A percentile compares a stretch with the other conserved stretches of the same genome.
Evolutionary conservation across 1,140 invertebrate species (phyloP).

Genomic region (Heliconius himera): DNA sequence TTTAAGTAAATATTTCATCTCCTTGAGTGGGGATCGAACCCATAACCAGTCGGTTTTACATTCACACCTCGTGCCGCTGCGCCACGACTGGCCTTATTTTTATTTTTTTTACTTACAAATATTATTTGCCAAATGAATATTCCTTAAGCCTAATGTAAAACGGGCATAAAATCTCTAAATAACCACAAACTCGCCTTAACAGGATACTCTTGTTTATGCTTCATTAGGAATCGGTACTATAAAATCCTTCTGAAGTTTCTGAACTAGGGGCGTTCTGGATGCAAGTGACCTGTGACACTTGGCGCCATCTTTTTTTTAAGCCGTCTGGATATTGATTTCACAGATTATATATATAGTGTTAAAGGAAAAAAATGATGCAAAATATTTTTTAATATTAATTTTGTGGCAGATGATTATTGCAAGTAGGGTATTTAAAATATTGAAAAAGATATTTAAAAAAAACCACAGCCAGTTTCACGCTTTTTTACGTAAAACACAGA

Average conservation of each 20-base stretch:
- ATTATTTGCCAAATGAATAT: slow-evolving; percentile 22
- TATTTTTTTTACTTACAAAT: neutral
- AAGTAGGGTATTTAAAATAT: too few species aligned
- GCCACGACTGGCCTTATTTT: too few species aligned
- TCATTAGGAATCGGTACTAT: slow-evolving; percentile 60
- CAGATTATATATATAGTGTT: slow-evolving; percentile 8
- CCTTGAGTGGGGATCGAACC: too few species aligned
- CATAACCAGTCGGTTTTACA: too few species aligned
- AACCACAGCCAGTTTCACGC: too few species aligned
- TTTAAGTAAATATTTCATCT: too few species aligned
- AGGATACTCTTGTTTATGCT: slow-evolving; percentile 51
- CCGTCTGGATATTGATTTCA: slow-evolving; percentile 38
- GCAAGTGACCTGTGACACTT: slow-evolving; percentile 67
- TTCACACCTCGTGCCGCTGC: too few species aligned
- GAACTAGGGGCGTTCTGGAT: slow-evolving; percentile 45
- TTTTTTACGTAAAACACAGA: too few species aligned
- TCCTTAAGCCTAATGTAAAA: slow-evolving; percentile 30
- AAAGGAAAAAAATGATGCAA: too few species aligned
- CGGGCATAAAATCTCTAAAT: slow-evolving; percentile 42
- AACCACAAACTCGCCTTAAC: slow-evolving; percentile 33
- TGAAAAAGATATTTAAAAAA: too few species aligned
- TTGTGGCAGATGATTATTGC: too few species aligned
- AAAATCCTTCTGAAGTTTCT: slow-evolving; percentile 46
- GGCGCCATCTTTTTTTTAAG: slow-evolving; percentile 63
- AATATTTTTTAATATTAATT: too few species aligned